Evolutionary conservation across 2,797 vertebrate species (phyloP).

Genomic region (Heterohyrax brucei): DNA sequence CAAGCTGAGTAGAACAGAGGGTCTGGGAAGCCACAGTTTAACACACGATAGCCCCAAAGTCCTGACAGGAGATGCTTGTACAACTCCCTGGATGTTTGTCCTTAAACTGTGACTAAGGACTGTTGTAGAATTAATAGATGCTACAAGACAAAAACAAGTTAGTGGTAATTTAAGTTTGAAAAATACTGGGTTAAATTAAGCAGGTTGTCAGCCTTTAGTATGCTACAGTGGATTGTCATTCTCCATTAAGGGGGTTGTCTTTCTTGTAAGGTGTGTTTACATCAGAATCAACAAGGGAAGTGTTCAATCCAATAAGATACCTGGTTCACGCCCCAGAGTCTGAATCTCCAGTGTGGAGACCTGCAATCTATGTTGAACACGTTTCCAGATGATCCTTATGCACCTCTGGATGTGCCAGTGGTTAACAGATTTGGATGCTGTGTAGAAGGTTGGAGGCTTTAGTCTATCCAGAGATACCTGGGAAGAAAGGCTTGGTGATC

Average conservation of each 20-base stretch:
- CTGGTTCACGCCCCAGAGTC: not conserved
- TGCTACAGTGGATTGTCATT: not conserved
- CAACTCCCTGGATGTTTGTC: not conserved
- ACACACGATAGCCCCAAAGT: not conserved
- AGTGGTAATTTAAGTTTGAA: not conserved
- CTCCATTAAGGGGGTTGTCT: not conserved
- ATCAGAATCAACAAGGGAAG: not conserved
- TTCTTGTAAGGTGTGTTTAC: too few relatives aligned
- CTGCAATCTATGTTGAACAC: not conserved
- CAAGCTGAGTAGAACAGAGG: not conserved
- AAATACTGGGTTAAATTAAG: not conserved
- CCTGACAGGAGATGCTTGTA: not conserved
- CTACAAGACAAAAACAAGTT: conserved; percentile 8
- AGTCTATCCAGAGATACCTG: not conserved
- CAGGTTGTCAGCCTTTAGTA: not conserved
- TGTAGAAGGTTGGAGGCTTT: not conserved
- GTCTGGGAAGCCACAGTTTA: not conserved
- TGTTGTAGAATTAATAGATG: not conserved
- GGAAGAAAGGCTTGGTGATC: not conserved
- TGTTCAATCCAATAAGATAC: not conserved
- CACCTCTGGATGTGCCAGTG: not conserved
- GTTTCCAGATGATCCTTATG: not conserved
- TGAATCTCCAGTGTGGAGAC: not conserved
- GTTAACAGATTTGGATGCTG: not conserved
- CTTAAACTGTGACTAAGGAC: not conserved